Conservation (phyloP, 2,113 vertebrate species). For the Leptodactylus fuscus region DNA sequence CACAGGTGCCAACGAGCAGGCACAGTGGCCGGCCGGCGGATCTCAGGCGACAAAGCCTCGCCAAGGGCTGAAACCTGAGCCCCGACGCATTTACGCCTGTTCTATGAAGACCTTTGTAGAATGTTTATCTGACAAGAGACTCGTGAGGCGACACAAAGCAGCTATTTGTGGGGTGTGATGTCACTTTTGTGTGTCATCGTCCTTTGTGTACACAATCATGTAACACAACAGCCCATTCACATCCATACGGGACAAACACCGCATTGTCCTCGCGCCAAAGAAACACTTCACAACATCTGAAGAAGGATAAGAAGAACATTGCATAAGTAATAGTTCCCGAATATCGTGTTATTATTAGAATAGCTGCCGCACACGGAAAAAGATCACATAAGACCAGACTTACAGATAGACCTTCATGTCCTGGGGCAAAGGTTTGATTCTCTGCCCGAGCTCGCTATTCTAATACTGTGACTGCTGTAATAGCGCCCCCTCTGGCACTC, state of each 20-base stretch:
- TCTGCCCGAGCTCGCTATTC: too few relatives aligned
- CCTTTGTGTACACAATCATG: not conserved
- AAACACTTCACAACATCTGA: too few relatives aligned
- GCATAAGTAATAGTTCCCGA: not conserved
- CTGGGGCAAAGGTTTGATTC: too few relatives aligned
- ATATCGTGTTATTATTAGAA: not conserved
- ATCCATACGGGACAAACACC: not conserved
- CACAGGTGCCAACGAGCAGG: slow-evolving; percentile 20
- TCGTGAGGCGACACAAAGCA: not conserved
- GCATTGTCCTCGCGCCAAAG: not conserved
- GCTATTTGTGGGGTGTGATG: not conserved
- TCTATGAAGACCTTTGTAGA: not conserved
- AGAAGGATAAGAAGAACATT: too few relatives aligned
- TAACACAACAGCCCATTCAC: not conserved
- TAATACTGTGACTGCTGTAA: too few relatives aligned
- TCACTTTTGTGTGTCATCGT: not conserved
- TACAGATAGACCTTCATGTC: too few relatives aligned
- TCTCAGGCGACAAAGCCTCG: not conserved
- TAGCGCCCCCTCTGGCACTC: too few relatives aligned
- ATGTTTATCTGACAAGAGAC: not conserved
- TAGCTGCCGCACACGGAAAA: too few relatives aligned
- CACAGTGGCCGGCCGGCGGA: not conserved
- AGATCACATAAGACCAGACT: too few relatives aligned
- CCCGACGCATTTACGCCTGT: not conserved
- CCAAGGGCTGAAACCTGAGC: not conserved